Conservation (phyloP, 2,797 vertebrate species). For the Peromyscus aztecus region DNA sequence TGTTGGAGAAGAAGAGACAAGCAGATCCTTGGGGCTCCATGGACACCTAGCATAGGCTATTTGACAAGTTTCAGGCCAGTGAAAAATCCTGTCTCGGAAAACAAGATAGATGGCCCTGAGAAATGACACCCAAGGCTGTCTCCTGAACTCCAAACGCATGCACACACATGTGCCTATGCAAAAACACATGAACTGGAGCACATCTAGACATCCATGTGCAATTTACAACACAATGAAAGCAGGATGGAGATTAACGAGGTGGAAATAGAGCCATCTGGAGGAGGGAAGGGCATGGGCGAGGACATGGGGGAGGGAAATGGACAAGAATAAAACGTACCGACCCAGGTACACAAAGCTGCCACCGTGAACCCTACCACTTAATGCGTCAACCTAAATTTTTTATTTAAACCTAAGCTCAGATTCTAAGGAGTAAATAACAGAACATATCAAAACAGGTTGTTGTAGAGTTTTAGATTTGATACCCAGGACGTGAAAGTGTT, state of each 20-base stretch:
- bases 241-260: not conserved
- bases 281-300: not conserved
- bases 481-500: not conserved
- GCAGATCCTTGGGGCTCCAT: not conserved
- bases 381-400: not conserved
- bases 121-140: not conserved
- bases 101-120: too few species aligned
- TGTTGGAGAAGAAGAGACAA: not conserved
- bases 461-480: constrained; percentile 45
- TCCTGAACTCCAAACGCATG: not conserved
- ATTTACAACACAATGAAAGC: not conserved
- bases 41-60: not conserved
- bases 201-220: too few species aligned
- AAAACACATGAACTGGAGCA: not conserved
- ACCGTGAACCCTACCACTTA: not conserved
- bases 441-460: not conserved
- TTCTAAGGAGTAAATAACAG: not conserved
- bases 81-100: not conserved
- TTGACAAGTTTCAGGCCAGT: not conserved
- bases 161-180: not conserved
- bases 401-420: constrained; percentile 22
- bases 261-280: not conserved
- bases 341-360: not conserved
- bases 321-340: not conserved
- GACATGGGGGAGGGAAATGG: too few species aligned